Evolutionary conservation across 2,797 vertebrate genomes (phyloP), one percentile per base, ranked within the genome.

Genomic region (Poeciliopsis turneri): DNA sequence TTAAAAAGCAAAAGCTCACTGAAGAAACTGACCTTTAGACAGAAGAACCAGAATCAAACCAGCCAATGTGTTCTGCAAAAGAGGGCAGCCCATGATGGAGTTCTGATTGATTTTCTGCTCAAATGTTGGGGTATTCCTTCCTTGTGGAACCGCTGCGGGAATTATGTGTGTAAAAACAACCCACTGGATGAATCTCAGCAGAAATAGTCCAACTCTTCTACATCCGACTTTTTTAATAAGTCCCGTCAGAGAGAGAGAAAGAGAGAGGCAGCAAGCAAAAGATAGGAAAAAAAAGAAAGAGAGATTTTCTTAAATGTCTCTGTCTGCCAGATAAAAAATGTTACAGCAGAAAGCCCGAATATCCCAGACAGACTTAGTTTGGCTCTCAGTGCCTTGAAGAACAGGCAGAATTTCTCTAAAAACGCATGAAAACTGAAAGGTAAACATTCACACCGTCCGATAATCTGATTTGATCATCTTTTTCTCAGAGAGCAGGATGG

Each of bases 1-100:
- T 11, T 85, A 75, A 86, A 92, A 90, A 82, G 72, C 81, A 79
- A 59, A 77, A 81, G 83, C 80, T 79, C 75, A 77, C 76, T 74
- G 84, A 89, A 93, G 90, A 69, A 95, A 94, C 95, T 95, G 95
- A 96, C 96, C 95, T 92, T 94, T 92, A 75, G 89, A 95, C 84
- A 96, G 84, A 85, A 95, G 86, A 43, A 92, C 88, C 90, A 95
- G 88, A 77, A 96, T 82, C 84, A 95, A 80, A 76, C 73, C 91
- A 71, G 90, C 91, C 53, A 96, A 90, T 84, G 86, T 90, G 93
- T 94, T 94, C 93, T 84, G 90, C 92, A 95, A 86, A 83, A 93
- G 85, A 79, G 91, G 91, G 93, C 93, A 93, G 90, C 93, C 92
- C 96, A 96, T 96, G 90, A 82, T 95, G 90, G 90, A 94, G 88